Evolutionary conservation across 2,888 invertebrate genomes (phyloP).

Genomic region (Acronicta leporina): DNA sequence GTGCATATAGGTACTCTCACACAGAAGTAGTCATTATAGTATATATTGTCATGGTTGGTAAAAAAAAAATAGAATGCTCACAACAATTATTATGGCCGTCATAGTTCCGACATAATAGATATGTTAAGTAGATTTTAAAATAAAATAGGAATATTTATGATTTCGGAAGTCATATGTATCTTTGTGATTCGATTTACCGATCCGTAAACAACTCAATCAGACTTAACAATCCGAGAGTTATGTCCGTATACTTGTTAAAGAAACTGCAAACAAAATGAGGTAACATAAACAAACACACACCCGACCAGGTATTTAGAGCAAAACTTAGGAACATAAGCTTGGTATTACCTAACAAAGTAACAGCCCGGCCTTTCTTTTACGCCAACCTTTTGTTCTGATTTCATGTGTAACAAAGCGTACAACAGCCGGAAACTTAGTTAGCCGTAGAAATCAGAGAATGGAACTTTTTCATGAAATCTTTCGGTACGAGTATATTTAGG

Average conservation of each 20-base stretch:
- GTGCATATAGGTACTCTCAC: too few species aligned
- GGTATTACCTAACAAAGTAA: constrained; percentile 11
- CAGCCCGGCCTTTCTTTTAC: constrained; percentile 7
- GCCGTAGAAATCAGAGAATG: not conserved
- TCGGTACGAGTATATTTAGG: not conserved
- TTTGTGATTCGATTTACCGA: too few species aligned
- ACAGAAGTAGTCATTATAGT: too few species aligned
- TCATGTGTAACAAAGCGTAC: constrained; percentile 10
- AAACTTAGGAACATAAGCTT: constrained; percentile 2
- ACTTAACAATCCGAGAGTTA: not conserved
- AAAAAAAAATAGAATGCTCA: too few species aligned
- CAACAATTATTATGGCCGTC: too few species aligned
- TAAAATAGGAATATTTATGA: too few species aligned
- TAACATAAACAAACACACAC: constrained; percentile 3
- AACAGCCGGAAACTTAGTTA: constrained; percentile 1
- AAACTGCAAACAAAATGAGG: constrained; percentile 5
- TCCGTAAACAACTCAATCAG: too few species aligned
- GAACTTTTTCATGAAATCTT: too few species aligned
- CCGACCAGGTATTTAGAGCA: constrained; percentile 7
- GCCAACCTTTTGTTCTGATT: constrained; percentile 4
- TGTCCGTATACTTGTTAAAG: not conserved
- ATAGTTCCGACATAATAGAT: too few species aligned
- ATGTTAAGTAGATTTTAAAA: too few species aligned
- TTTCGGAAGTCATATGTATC: too few species aligned
- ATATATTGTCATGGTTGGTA: too few species aligned